Evolutionary conservation across 2,888 invertebrate genomes (phyloP), one percentile per base, ranked within the genome.

Genomic region (Xestia xanthographa): DNA sequence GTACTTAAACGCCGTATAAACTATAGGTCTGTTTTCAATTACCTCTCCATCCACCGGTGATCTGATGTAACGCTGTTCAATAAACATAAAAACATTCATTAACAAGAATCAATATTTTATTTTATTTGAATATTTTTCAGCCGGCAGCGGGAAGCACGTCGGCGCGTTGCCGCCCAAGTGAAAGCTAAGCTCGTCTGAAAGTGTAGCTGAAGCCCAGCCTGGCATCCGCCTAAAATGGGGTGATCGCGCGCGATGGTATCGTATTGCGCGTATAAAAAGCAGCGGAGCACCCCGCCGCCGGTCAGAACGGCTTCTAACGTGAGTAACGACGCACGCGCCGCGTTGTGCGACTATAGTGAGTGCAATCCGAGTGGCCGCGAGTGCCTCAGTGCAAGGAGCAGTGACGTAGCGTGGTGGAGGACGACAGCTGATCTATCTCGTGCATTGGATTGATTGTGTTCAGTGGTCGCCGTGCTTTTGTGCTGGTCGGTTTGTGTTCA

Each of bases 241-340:
- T 95, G 96, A 94, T 95, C 95, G 94, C 89, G 93, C 86, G 93
- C 92, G 91, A 90, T 92, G 97, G 98, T 97, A 97, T 98, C 98
- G 97, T 97, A 97, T 98, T 98, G 97, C 98, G 97, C 95, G 98
- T 98, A 98, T 98, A 98, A 98, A 98, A 98, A 97, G 97, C 97
- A 97, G 96, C 96, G 94, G 94, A 94, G 96, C 97, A 96, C 97
- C 97, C 97, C 97, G 97, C 97, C 97, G 97, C 97, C 98, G 98
- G 98, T 98, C 98, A 99, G 98, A 98, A 98, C 98, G 98, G 98
- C 98, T 98, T 98, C 98, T 98, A 98, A 98, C 98, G 98, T 98
- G 98, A 98, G 98, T 98, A 94, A 89, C 92, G 93, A 89, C 95
- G 94, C 93, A 94, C 93, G 95, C 90, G 91, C 88, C 91, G 87